phyloP scores from a whole-genome alignment of 1,140 invertebrate genomes.

The Stratiolaelaps scimitus region DNA sequence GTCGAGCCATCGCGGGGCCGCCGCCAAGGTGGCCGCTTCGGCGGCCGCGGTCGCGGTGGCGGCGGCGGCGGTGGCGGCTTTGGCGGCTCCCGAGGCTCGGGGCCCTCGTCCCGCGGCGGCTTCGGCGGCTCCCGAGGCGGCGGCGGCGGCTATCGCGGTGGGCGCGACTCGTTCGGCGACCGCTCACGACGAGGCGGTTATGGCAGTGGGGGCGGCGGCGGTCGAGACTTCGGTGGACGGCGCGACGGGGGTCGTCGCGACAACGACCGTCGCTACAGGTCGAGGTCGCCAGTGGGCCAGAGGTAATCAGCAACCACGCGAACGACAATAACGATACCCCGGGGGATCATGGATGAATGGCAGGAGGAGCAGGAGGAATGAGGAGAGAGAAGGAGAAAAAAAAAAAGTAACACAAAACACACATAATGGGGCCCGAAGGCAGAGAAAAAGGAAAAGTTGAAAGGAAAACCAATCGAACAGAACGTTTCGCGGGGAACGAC shows the following conservation, averaged over 20 bases:
- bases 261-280: slow-evolving; percentile 28
- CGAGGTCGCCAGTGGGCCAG: slow-evolving; percentile 26
- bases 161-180: slow-evolving; percentile 24
- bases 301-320: slow-evolving; percentile 24
- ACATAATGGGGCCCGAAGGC: not conserved
- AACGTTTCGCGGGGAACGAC: too few species aligned
- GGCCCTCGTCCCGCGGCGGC: slow-evolving; percentile 27
- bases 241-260: slow-evolving; percentile 8
- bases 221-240: slow-evolving; percentile 22
- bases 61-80: slow-evolving; percentile 17
- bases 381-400: not conserved
- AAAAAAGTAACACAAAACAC: not conserved
- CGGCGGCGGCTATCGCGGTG: slow-evolving; percentile 31
- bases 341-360: not conserved
- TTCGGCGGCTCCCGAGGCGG: slow-evolving; percentile 29
- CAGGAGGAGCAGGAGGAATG: not conserved
- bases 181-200: slow-evolving; percentile 30
- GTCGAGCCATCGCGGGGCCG: slow-evolving; percentile 37
- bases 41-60: slow-evolving; percentile 31
- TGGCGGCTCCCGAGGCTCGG: slow-evolving; percentile 4
- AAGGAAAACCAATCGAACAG: too few species aligned
- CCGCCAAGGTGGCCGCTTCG: slow-evolving; percentile 31
- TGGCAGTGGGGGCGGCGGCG: slow-evolving; percentile 33
- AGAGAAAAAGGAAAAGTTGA: not conserved
- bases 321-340: not conserved